Percentiles rank a stretch among this genome's conserved stretches.
Conservation (phyloP, 37 sponge, comb jelly and placozoan species). For the Chondrosia reniformis region DNA sequence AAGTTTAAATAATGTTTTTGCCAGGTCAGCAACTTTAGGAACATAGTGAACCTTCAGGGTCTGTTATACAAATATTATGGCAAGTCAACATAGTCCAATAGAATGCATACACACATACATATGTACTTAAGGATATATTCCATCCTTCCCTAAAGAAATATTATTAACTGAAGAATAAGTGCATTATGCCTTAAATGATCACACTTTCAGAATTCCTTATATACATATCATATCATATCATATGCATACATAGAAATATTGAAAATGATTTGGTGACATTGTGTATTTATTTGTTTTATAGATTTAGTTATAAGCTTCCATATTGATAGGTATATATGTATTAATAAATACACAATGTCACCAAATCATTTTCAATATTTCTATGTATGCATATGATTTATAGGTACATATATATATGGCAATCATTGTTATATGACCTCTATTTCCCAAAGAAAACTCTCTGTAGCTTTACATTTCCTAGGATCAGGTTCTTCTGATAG, state of each 20-base stretch:
- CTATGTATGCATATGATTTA: not conserved
- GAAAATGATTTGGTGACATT: too few relatives aligned
- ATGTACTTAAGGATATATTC: too few relatives aligned
- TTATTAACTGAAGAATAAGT: not conserved
- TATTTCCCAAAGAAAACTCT: constrained; percentile 97
- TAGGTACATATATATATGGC: not conserved
- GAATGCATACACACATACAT: too few relatives aligned
- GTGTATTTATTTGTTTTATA: too few relatives aligned
- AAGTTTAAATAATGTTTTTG: constrained; percentile 51
- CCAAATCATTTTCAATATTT: too few relatives aligned
- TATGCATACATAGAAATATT: not conserved
- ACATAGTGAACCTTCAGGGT: constrained; percentile 77
- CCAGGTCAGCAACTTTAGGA: constrained; percentile 57
- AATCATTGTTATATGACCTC: constrained; percentile 29
- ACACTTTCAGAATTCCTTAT: not conserved
- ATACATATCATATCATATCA: not conserved
- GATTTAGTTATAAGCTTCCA: too few relatives aligned
- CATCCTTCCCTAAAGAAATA: not conserved
- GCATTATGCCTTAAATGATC: too few relatives aligned
- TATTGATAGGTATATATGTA: too few relatives aligned
- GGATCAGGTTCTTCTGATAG: constrained; percentile 66
- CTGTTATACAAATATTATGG: too few relatives aligned
- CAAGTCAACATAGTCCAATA: too few relatives aligned
- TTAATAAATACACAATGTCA: too few relatives aligned
- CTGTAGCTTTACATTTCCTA: constrained; percentile 69